Conservation (phyloP, 2,797 vertebrate genomes). For the Eupleurogrammus muticus region DNA sequence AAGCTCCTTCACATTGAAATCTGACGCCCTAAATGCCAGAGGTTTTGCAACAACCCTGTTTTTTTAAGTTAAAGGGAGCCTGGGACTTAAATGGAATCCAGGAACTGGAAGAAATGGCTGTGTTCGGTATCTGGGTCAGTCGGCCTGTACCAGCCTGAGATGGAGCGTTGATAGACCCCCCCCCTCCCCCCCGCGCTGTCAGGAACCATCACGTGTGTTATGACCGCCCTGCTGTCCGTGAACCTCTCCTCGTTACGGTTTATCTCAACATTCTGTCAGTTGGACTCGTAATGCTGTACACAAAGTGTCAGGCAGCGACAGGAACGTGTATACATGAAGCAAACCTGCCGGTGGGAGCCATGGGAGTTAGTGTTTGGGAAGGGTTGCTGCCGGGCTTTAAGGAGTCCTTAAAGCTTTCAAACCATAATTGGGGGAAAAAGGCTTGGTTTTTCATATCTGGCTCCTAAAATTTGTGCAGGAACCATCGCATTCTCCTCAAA, state of each 20-base stretch:
- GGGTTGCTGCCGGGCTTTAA: no score
- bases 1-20: conserved; percentile 49
- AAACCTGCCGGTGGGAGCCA: conserved; percentile 50
- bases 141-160: conserved; percentile 61
- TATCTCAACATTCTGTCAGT: conserved; percentile 75
- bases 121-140: conserved; percentile 75
- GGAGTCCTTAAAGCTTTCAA: no score
- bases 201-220: conserved; percentile 70
- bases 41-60: conserved; percentile 43
- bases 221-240: conserved; percentile 63
- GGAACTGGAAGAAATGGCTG: conserved; percentile 51
- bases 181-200: conserved; percentile 69
- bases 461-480: no score
- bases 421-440: no score
- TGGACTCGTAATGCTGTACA: conserved; percentile 66
- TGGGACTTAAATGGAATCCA: conserved; percentile 66
- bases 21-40: conserved; percentile 19
- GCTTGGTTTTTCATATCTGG: no score
- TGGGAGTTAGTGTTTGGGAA: conserved; percentile 38
- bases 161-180: conserved; percentile 73
- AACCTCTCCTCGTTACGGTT: conserved; percentile 70
- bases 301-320: conserved; percentile 64
- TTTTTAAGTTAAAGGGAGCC: conserved; percentile 46
- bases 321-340: conserved; percentile 41
- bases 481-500: no score